These are phyloP conservation scores for Sussaba pulchella DNA, from an alignment of 2,888 invertebrate species.

Conservation along the genomic window DNA sequence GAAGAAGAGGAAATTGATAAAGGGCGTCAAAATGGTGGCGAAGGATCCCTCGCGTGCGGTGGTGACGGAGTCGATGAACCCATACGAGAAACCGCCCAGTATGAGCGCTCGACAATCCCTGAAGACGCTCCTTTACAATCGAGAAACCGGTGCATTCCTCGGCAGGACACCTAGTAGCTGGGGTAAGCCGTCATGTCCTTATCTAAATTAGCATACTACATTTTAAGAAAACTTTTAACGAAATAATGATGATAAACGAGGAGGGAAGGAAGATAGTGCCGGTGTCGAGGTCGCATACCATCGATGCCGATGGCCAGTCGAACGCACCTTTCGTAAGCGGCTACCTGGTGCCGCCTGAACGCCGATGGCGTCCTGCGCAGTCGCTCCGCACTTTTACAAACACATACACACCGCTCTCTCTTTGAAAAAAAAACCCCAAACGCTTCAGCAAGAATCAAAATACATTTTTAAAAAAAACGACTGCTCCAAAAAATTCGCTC, in stretches of 20 bases:
- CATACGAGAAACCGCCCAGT: constrained; percentile 85
- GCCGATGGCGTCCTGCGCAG: background rate
- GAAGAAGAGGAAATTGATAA: background rate
- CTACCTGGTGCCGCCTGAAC: constrained; percentile 21
- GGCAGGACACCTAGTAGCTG: constrained; percentile 88
- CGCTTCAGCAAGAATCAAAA: too few relatives aligned
- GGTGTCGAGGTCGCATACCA: background rate
- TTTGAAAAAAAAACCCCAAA: too few relatives aligned
- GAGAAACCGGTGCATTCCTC: constrained; percentile 86
- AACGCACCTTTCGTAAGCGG: background rate
- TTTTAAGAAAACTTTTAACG: too few relatives aligned
- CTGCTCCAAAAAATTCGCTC: too few relatives aligned
- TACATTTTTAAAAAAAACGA: too few relatives aligned
- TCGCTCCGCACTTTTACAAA: background rate
- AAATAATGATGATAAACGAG: too few relatives aligned
- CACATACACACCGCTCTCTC: too few relatives aligned
- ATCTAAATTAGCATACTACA: too few relatives aligned
- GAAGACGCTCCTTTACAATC: constrained; percentile 86
- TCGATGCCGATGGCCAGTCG: constrained; percentile 1
- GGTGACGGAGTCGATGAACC: constrained; percentile 85
- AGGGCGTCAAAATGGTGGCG: constrained; percentile 84
- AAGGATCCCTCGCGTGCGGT: constrained; percentile 82
- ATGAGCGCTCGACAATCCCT: constrained; percentile 79
- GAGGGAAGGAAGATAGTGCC: too few relatives aligned
- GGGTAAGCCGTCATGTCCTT: constrained; percentile 85